Evolutionary conservation across 2,113 vertebrate species (phyloP).

Genomic region (Apaloderma vittatum): DNA sequence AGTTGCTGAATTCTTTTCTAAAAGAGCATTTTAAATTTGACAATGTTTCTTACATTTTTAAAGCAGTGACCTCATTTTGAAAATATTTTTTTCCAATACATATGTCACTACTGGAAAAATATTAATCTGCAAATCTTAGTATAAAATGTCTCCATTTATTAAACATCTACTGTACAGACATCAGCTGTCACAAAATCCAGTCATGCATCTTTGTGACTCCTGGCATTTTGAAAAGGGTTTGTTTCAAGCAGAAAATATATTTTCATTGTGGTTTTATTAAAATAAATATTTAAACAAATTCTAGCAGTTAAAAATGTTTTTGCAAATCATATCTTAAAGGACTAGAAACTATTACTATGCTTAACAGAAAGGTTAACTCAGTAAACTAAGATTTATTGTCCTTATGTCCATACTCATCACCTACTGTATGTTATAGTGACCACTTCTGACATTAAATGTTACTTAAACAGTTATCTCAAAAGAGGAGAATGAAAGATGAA

Average conservation of each 20-base stretch:
- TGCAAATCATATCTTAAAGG: background rate
- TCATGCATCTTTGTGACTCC: background rate
- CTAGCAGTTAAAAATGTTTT: constrained; percentile 6
- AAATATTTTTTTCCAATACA: constrained; percentile 47
- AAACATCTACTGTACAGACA: constrained; percentile 57
- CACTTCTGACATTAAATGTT: background rate
- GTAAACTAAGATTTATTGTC: background rate
- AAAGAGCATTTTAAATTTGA: constrained; percentile 77
- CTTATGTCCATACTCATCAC: background rate
- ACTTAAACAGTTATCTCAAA: background rate
- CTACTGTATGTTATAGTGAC: background rate
- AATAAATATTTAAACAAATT: constrained; percentile 52
- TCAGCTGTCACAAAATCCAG: constrained; percentile 66
- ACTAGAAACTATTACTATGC: background rate
- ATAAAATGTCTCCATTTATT: constrained; percentile 65
- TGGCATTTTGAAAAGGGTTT: constrained; percentile 26
- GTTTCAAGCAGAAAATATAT: constrained; percentile 32
- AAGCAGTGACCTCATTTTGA: constrained; percentile 68
- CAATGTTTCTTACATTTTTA: constrained; percentile 75
- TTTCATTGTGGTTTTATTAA: constrained; percentile 50
- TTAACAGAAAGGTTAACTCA: background rate
- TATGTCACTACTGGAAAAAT: constrained; percentile 66
- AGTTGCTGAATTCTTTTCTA: constrained; percentile 62
- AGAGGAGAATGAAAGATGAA: background rate
- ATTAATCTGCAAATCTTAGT: constrained; percentile 68